A percentile compares a stretch with the other conserved stretches of the same genome.
phyloP scores from a whole-genome alignment of 2,113 vertebrate genomes.

The Sardina pilchardus region DNA sequence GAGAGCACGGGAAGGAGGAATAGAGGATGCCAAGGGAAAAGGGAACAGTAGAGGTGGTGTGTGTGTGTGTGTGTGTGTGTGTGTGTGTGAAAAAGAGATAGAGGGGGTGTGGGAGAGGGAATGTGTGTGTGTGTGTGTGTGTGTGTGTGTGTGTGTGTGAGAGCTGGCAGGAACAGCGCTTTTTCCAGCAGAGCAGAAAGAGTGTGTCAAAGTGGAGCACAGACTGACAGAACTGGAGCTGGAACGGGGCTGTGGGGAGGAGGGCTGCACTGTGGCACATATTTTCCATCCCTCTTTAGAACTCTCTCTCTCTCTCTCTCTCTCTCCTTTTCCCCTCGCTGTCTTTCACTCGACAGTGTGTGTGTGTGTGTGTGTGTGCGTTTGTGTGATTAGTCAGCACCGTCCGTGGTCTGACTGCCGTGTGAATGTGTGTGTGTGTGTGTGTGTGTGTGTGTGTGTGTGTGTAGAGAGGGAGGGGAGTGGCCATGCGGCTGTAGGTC shows the following conservation, averaged over 20 bases:
- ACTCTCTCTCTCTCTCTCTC: conserved; percentile 31
- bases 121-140: neutral
- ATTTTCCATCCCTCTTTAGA: conserved; percentile 38
- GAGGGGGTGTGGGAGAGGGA: neutral
- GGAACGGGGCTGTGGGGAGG: conserved; percentile 25
- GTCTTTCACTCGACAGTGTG: neutral
- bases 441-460: neutral
- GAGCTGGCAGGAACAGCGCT: conserved; percentile 22
- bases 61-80: neutral
- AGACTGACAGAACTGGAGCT: conserved; percentile 40
- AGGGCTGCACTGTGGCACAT: conserved; percentile 41
- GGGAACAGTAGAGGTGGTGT: neutral
- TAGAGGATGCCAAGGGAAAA: neutral
- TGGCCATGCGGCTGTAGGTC: conserved; percentile 20
- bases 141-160: too few species aligned
- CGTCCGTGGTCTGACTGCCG: neutral
- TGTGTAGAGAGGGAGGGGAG: conserved; percentile 26
- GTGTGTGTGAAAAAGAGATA: neutral
- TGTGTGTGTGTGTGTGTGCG: neutral
- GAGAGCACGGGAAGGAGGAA: neutral
- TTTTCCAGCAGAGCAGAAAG: conserved; percentile 31
- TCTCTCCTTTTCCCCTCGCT: conserved; percentile 28
- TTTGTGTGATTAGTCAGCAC: neutral
- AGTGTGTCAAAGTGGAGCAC: conserved; percentile 30
- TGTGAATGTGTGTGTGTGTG: neutral